Conservation (phyloP, 1,140 invertebrate species). For the Panagrolaimus sp. region DNA sequence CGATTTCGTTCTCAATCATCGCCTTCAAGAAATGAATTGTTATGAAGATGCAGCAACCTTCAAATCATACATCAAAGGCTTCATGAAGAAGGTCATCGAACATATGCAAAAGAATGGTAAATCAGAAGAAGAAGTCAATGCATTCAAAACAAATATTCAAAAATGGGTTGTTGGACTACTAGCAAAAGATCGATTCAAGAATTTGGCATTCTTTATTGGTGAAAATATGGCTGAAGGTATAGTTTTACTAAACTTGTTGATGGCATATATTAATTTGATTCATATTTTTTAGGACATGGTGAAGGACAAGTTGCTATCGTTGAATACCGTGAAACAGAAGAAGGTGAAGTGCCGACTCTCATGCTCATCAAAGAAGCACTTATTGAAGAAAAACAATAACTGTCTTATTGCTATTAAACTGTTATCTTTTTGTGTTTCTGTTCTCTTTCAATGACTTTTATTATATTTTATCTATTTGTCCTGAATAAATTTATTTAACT, state of each 20-base stretch:
- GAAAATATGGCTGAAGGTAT: slow-evolving; percentile 76
- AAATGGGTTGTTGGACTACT: slow-evolving; percentile 63
- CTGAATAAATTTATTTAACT: no score
- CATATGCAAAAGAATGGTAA: slow-evolving; percentile 69
- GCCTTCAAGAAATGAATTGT: slow-evolving; percentile 74
- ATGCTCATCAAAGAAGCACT: slow-evolving; percentile 94
- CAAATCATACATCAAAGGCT: slow-evolving; percentile 84
- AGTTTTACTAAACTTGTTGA: no score
- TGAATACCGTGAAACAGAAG: slow-evolving; percentile 81
- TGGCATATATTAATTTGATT: no score
- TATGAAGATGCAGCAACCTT: slow-evolving; percentile 66
- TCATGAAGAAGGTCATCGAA: slow-evolving; percentile 73
- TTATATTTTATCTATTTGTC: no score
- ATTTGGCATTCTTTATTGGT: slow-evolving; percentile 82
- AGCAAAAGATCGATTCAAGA: slow-evolving; percentile 68
- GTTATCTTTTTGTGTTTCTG: no score
- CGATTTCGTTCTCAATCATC: slow-evolving; percentile 85
- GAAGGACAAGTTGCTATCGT: slow-evolving; percentile 79
- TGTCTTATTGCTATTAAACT: no score
- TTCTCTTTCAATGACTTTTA: no score
- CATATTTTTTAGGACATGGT: no score
- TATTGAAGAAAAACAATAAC: slow-evolving; percentile 74
- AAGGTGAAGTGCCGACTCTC: slow-evolving; percentile 75
- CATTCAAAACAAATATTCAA: slow-evolving; percentile 87
- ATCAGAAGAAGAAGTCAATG: slow-evolving; percentile 86